A percentile compares a stretch with the other conserved stretches of the same genome.
Conservation (phyloP, 2,797 vertebrate genomes). For the Lutjanus argentimaculatus region DNA sequence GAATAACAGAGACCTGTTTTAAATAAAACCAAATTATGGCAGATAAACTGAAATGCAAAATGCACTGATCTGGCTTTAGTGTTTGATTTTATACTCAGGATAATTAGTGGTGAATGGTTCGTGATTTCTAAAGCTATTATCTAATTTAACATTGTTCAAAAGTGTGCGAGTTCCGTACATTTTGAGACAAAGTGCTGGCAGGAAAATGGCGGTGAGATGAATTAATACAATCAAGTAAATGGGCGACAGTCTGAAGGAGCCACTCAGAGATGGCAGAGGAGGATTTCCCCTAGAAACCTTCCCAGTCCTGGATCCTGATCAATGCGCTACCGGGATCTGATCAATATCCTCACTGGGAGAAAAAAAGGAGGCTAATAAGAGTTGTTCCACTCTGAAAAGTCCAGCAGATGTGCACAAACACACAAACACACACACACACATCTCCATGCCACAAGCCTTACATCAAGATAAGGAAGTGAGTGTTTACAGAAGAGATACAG, state of each 20-base stretch:
- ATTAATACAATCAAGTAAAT: conserved; percentile 10
- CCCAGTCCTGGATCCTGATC: conserved; percentile 11
- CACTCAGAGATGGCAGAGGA: not conserved
- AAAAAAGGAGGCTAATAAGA: conserved; percentile 15
- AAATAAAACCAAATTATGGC: not conserved
- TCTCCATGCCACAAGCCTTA: not conserved
- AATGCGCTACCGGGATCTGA: not conserved
- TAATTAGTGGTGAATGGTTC: not conserved
- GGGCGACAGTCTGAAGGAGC: not conserved
- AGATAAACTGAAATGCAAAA: not conserved
- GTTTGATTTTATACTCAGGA: not conserved
- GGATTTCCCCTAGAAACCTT: conserved; percentile 12
- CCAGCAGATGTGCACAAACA: not conserved
- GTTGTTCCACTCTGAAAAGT: not conserved
- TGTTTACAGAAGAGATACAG: conserved; percentile 1
- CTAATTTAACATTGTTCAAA: not conserved
- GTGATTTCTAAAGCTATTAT: not conserved
- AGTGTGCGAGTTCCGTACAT: not conserved
- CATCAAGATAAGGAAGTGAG: conserved; percentile 5
- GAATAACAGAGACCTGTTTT: no score
- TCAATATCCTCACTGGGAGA: conserved; percentile 30
- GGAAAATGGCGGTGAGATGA: not conserved
- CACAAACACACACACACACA: conserved; percentile 15
- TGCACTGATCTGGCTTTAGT: not conserved
- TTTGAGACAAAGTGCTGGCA: conserved; percentile 6